Evolutionary conservation across 2,888 invertebrate genomes (phyloP).

Genomic region (Cremastobaeus sp.): DNA sequence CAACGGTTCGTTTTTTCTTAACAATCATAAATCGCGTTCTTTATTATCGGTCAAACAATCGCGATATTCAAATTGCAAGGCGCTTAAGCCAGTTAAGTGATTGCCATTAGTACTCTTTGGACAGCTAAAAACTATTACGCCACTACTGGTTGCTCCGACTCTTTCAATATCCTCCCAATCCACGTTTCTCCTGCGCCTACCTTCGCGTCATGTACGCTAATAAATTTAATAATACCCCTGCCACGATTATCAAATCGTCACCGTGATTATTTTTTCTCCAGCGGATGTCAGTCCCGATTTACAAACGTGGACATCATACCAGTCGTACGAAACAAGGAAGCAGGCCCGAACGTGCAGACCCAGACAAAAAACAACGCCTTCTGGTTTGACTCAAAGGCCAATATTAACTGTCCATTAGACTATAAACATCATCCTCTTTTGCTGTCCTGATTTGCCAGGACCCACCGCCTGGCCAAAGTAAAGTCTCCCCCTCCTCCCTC

Average conservation of each 20-base stretch:
- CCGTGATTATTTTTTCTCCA: slow-evolving; percentile 21
- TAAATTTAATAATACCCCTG: slow-evolving; percentile 44
- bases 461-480: slow-evolving; percentile 17
- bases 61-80: too few species aligned
- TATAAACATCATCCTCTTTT: slow-evolving; percentile 43
- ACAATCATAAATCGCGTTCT: too few species aligned
- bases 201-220: slow-evolving; percentile 36
- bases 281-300: slow-evolving; percentile 50
- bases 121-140: slow-evolving; percentile 5
- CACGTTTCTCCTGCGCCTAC: neutral
- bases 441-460: slow-evolving; percentile 35
- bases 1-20: too few species aligned
- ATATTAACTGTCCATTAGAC: slow-evolving; percentile 57
- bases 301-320: slow-evolving; percentile 50
- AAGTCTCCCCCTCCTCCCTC: slow-evolving; percentile 24
- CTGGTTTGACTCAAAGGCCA: slow-evolving; percentile 41
- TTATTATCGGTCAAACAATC: too few species aligned
- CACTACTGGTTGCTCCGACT: slow-evolving; percentile 17
- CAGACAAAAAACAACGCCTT: slow-evolving; percentile 49
- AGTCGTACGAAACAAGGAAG: slow-evolving; percentile 39
- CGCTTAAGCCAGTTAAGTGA: too few species aligned
- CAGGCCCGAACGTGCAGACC: slow-evolving; percentile 14
- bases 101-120: neutral
- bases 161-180: slow-evolving; percentile 19
- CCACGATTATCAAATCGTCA: slow-evolving; percentile 50